Conservation (phyloP, 2,797 vertebrate species). For the Danio tinwini region DNA sequence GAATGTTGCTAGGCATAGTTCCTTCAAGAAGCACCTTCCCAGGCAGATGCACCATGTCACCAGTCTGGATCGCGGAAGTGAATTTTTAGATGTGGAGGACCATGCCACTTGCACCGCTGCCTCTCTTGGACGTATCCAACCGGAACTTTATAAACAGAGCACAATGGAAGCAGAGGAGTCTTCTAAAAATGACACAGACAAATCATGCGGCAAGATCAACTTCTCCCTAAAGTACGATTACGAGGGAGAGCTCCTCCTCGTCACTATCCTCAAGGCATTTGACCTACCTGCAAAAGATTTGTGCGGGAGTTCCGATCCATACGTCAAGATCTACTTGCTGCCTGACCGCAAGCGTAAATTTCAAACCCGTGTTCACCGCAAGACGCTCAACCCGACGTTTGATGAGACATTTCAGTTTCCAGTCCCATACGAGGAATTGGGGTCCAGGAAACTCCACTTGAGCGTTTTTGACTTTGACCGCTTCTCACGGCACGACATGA, state of each 20-base stretch:
- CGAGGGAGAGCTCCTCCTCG: slow-evolving; percentile 80
- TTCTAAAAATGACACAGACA: slow-evolving; percentile 74
- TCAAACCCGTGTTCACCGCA: slow-evolving; percentile 88
- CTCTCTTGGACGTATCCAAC: slow-evolving; percentile 83
- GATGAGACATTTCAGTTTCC: slow-evolving; percentile 87
- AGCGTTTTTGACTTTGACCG: slow-evolving; percentile 89
- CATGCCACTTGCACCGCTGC: slow-evolving; percentile 77
- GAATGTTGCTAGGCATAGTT: slow-evolving; percentile 78
- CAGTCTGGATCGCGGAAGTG: slow-evolving; percentile 82
- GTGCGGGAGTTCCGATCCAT: slow-evolving; percentile 87
- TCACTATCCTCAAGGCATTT: slow-evolving; percentile 84
- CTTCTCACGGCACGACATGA: slow-evolving; percentile 89
- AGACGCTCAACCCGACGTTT: slow-evolving; percentile 87
- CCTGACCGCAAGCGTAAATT: slow-evolving; percentile 87
- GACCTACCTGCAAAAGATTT: slow-evolving; percentile 88
- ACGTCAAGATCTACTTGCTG: slow-evolving; percentile 89
- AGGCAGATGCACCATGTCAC: slow-evolving; percentile 86
- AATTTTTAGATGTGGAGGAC: slow-evolving; percentile 75
- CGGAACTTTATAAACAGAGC: slow-evolving; percentile 86
- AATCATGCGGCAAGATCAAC: slow-evolving; percentile 86
- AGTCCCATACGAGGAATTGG: slow-evolving; percentile 83
- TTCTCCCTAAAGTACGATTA: slow-evolving; percentile 87
- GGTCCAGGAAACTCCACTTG: slow-evolving; percentile 83
- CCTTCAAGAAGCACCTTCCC: slow-evolving; percentile 86
- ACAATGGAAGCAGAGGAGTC: slow-evolving; percentile 78